phyloP scores from a whole-genome alignment of 37 sponge, comb jelly and placozoan species.

The Hexactinellida sp. region DNA sequence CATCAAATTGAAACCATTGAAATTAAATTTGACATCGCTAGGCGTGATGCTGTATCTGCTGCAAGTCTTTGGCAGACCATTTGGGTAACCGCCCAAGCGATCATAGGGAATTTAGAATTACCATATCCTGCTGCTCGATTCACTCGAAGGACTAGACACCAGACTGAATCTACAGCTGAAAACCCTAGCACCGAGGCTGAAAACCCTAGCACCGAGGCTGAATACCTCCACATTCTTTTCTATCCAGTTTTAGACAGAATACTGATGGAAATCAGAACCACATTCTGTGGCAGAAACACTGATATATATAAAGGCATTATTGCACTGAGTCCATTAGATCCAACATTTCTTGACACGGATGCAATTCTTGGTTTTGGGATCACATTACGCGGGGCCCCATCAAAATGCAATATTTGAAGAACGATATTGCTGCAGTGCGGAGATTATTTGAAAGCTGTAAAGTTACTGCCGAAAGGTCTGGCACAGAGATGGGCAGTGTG shows the following conservation, averaged over 20 bases:
- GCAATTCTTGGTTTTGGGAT: no score
- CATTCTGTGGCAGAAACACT: background rate
- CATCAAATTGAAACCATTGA: background rate
- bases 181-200: no score
- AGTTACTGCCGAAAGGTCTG: background rate
- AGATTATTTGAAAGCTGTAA: background rate
- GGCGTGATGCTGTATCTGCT: background rate
- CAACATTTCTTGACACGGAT: no score
- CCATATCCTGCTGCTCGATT: background rate
- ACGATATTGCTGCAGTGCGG: background rate
- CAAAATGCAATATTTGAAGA: background rate
- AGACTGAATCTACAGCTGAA: background rate
- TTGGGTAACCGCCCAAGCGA: no score
- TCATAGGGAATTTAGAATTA: no score
- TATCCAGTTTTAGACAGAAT: background rate
- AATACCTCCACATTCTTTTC: background rate
- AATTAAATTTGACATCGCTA: background rate
- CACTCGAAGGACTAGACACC: background rate
- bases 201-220: background rate
- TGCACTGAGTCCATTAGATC: background rate
- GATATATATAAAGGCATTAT: background rate
- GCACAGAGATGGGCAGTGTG: background rate
- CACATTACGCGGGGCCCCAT: background rate
- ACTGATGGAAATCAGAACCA: background rate
- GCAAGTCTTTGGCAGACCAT: no score